Evolutionary conservation across 2,113 vertebrate species (phyloP).

Genomic region (Colaptes auratus): DNA sequence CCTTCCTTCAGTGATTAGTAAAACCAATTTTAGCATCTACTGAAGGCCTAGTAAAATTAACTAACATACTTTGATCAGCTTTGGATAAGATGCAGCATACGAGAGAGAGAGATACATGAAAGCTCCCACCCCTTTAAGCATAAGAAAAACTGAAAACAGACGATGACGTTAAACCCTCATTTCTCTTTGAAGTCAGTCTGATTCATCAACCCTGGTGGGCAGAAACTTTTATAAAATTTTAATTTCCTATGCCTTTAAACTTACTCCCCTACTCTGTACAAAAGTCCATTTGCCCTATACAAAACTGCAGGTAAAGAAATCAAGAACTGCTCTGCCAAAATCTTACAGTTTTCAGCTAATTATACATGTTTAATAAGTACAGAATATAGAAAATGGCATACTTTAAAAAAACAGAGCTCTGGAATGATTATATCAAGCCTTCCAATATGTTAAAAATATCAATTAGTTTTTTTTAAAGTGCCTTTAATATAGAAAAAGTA

Average conservation of each 20-base stretch:
- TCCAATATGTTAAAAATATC: not conserved
- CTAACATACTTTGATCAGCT: not conserved
- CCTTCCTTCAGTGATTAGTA: not conserved
- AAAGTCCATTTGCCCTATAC: slow-evolving; percentile 27
- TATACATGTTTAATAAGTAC: not conserved
- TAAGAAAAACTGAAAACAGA: slow-evolving; percentile 15
- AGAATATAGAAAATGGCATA: not conserved
- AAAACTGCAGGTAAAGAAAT: slow-evolving; percentile 6
- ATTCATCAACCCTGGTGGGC: slow-evolving; percentile 51
- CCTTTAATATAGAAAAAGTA: not conserved
- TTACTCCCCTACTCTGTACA: not conserved
- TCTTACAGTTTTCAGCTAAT: not conserved
- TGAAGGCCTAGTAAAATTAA: slow-evolving; percentile 15
- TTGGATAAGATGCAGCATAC: not conserved
- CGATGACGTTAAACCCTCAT: slow-evolving; percentile 32
- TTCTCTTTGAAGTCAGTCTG: slow-evolving; percentile 45
- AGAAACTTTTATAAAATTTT: slow-evolving; percentile 37
- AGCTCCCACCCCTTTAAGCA: slow-evolving; percentile 14
- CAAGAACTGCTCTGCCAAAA: not conserved
- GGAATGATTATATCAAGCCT: not conserved
- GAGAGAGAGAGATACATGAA: slow-evolving; percentile 13
- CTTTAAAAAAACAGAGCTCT: not conserved
- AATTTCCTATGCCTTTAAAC: slow-evolving; percentile 36
- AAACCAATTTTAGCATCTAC: not conserved
- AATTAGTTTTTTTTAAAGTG: not conserved